These are phyloP conservation scores for Exephanes ischioxanthus DNA, from an alignment of 2,888 invertebrate genomes.

Conservation along the genomic window DNA sequence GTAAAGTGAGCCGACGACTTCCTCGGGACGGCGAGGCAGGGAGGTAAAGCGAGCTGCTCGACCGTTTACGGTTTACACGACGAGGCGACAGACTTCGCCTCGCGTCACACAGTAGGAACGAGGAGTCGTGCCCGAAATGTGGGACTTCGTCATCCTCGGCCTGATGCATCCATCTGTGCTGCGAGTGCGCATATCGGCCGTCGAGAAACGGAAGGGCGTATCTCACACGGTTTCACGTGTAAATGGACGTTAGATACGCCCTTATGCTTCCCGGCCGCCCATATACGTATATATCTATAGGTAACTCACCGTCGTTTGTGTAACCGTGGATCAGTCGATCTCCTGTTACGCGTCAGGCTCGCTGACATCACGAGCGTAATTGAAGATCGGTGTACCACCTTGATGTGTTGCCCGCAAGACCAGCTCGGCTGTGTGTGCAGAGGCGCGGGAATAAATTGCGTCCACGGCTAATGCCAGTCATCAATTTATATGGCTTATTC, in stretches of 20 bases:
- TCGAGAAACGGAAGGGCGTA: neutral
- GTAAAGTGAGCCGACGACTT: conserved; percentile 15
- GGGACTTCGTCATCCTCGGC: conserved; percentile 6
- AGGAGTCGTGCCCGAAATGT: conserved; percentile 8
- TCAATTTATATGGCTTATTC: conserved; percentile 12
- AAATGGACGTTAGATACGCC: no score
- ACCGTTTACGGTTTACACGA: conserved; percentile 31
- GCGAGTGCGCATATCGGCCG: neutral
- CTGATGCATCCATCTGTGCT: neutral
- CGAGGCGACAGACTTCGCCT: neutral
- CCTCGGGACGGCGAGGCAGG: neutral
- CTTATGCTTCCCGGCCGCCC: neutral
- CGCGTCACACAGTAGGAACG: conserved; percentile 1
- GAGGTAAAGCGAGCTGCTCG: neutral
- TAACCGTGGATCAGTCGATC: conserved; percentile 10
- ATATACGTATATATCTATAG: neutral
- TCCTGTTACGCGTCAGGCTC: conserved; percentile 22
- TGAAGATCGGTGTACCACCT: conserved; percentile 43
- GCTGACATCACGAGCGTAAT: conserved; percentile 53
- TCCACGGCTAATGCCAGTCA: conserved; percentile 16
- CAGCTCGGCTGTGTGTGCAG: neutral
- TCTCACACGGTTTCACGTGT: neutral
- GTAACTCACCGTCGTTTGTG: neutral
- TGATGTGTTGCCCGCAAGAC: neutral
- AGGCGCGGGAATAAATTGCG: conserved; percentile 1